Evolutionary conservation across 30 jellyfish, hydroid and myxozoan species (phyloP).

Genomic region (Turritopsis dohrnii): DNA sequence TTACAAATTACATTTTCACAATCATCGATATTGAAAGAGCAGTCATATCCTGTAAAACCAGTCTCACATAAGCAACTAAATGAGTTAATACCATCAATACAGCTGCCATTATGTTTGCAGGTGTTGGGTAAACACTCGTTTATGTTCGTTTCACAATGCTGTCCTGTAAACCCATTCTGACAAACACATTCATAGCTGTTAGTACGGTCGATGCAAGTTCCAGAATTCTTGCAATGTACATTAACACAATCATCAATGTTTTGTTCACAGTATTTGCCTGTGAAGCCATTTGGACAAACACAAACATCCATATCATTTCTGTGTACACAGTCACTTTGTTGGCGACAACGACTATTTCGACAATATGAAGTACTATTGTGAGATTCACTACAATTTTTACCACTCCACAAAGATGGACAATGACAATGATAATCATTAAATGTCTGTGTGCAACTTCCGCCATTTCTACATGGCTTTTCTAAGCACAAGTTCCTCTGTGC

Average conservation of each 20-base stretch:
- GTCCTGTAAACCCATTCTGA: conserved; percentile 71
- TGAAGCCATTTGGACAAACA: conserved; percentile 59
- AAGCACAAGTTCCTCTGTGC: conserved; percentile 59
- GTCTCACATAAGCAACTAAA: conserved; percentile 57
- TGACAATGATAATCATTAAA: conserved; percentile 76
- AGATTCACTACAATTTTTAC: conserved; percentile 58
- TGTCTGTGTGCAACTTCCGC: conserved; percentile 68
- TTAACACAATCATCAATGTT: conserved; percentile 64
- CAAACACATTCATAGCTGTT: conserved; percentile 73
- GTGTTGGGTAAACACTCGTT: conserved; percentile 55
- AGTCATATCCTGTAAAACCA: conserved; percentile 77
- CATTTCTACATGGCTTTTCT: conserved; percentile 80
- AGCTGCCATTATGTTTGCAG: conserved; percentile 60
- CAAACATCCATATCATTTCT: conserved; percentile 40
- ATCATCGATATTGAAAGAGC: conserved; percentile 76
- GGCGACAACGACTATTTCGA: conserved; percentile 64
- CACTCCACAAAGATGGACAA: conserved; percentile 62
- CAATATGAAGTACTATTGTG: conserved; percentile 31
- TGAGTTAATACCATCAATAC: conserved; percentile 53
- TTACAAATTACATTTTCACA: conserved; percentile 67
- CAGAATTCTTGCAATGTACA: conserved; percentile 59
- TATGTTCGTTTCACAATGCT: conserved; percentile 48
- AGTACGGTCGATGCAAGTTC: conserved; percentile 71
- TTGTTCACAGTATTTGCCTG: conserved; percentile 75
- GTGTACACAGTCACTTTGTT: conserved; percentile 55